phyloP scores from a whole-genome alignment of 2,113 vertebrate genomes.

The Pollachius pollachius region DNA sequence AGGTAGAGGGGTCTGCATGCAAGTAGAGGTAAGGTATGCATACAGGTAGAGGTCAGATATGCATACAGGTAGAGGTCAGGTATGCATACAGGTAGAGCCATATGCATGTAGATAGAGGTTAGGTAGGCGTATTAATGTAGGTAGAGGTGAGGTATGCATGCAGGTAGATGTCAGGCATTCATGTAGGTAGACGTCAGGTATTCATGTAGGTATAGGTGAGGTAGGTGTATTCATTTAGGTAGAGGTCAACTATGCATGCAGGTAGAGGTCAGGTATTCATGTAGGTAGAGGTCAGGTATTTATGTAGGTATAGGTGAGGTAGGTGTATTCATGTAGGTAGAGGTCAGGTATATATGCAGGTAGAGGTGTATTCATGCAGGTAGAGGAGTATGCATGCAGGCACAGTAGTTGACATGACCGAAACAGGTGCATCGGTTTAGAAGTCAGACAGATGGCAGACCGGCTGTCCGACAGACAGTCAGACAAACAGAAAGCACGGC shows the following conservation, averaged over 20 bases:
- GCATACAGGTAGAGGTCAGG: not conserved
- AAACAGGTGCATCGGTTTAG: too few relatives aligned
- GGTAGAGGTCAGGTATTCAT: not conserved
- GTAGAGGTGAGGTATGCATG: too few relatives aligned
- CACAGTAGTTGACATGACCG: too few relatives aligned
- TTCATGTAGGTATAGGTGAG: not conserved
- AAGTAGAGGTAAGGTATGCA: not conserved
- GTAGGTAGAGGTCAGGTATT: not conserved
- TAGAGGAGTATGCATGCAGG: too few relatives aligned
- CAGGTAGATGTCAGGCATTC: too few relatives aligned
- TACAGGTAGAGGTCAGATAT: not conserved
- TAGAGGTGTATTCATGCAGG: too few relatives aligned
- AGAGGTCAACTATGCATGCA: not conserved
- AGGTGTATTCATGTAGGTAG: not conserved
- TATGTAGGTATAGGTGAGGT: not conserved
- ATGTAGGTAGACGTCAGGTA: too few relatives aligned
- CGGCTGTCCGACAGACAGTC: too few relatives aligned
- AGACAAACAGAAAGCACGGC: too few relatives aligned
- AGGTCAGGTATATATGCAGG: too few relatives aligned
- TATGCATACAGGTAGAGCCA: not conserved
- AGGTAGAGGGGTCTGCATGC: too few relatives aligned
- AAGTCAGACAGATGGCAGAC: too few relatives aligned
- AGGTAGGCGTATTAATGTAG: not conserved
- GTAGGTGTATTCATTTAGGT: not conserved
- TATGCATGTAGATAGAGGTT: not conserved